Evolutionary conservation across 2,888 invertebrate genomes (phyloP).

Genomic region (Philonicus albiceps): DNA sequence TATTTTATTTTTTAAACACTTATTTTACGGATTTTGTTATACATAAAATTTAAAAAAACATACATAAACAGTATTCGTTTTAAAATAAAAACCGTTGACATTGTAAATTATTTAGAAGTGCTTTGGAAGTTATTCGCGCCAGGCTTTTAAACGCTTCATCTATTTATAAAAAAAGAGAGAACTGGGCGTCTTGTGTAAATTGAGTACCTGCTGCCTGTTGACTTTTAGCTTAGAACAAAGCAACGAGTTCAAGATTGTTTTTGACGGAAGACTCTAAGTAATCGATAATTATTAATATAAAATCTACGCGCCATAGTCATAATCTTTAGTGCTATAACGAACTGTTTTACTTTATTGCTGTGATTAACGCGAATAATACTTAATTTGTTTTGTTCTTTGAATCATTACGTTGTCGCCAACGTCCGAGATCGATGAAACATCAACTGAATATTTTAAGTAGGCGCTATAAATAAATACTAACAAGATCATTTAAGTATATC

Average conservation of each 20-base stretch:
- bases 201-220: not conserved
- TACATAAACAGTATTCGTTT: not conserved
- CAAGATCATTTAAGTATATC: not conserved
- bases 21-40: not conserved
- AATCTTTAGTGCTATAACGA: not conserved
- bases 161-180: not conserved
- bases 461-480: not conserved
- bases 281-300: not conserved
- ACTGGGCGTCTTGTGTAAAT: not conserved
- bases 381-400: not conserved
- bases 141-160: not conserved
- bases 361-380: not conserved
- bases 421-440: not conserved
- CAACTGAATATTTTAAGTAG: not conserved
- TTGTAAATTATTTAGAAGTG: not conserved
- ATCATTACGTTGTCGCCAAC: not conserved
- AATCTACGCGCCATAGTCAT: not conserved
- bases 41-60: not conserved
- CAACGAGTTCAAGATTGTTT: not conserved
- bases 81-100: not conserved
- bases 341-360: not conserved
- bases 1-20: not conserved
- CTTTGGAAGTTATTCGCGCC: not conserved
- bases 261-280: not conserved
- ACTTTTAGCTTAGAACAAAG: not conserved